phyloP scores from a whole-genome alignment of 2,797 vertebrate species.

The Aselliscus stoliczkanus region DNA sequence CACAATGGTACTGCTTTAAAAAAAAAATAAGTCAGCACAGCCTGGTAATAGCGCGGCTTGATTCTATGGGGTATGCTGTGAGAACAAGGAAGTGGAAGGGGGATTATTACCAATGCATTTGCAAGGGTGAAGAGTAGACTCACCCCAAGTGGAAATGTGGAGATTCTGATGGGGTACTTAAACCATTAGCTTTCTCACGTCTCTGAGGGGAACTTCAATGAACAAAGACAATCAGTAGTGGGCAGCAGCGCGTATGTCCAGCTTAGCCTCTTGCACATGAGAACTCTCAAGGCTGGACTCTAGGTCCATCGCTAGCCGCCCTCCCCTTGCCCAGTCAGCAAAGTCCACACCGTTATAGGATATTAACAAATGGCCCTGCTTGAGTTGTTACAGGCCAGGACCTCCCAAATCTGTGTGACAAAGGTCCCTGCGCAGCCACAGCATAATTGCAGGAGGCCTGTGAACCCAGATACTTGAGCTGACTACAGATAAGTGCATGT shows the following conservation, averaged over 20 bases:
- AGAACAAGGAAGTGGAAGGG: neutral
- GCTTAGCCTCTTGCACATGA: neutral
- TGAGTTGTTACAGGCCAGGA: neutral
- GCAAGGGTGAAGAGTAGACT: constrained; percentile 40
- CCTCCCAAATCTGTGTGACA: neutral
- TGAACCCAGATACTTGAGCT: neutral
- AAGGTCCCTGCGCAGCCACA: neutral
- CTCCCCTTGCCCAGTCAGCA: neutral
- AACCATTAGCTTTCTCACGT: constrained; percentile 66
- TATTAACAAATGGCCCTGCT: neutral
- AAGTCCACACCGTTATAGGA: neutral
- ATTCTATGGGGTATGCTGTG: neutral
- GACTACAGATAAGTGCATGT: neutral
- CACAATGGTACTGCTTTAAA: constrained; percentile 29
- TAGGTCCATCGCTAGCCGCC: rapidly evolving
- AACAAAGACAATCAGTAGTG: constrained; percentile 60
- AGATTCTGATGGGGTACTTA: constrained; percentile 69
- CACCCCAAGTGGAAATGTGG: constrained; percentile 66
- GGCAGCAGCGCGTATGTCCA: neutral
- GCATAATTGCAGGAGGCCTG: neutral
- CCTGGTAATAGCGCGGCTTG: neutral
- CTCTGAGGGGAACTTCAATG: constrained; percentile 73
- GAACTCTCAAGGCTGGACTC: neutral
- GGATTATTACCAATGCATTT: neutral
- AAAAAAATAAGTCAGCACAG: neutral